Evolutionary conservation across 1,140 invertebrate genomes (phyloP), one percentile per base, ranked within the genome.

Genomic region (Drosophila sechellia): DNA sequence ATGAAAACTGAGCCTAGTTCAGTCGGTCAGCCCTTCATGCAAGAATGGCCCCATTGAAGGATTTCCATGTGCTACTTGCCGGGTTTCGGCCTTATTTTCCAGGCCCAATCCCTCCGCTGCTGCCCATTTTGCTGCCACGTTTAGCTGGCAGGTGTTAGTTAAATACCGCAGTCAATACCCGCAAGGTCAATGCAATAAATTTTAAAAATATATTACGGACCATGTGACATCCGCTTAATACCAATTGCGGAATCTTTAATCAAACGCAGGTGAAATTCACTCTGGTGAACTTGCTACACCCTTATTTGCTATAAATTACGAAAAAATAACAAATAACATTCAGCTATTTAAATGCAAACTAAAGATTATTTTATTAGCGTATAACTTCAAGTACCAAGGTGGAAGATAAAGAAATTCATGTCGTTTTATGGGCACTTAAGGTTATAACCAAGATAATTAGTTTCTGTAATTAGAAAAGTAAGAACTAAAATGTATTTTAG

Each of bases 1-100:
- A 85, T 85, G 66, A 85, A 80, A 85, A 77, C 40, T 5, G 48
- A 27, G 45, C 34, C 39, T 15, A 71, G 53, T 20, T 46, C 34
- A 48, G 53, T 22, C 31, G 17, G 39, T 20, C 60, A 65, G 49
- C 75, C 81, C 81, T 86, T 86, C 83, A 87, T 87, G 83, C 78
- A 81, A 86, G 81, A 87, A 87, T 89, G 83, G 59, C 40, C 39
- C 17, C 25, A 15, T 3, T 65, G 83, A 87, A 79, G 83, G 83
- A 86, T 68, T 35, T 34, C 50, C 13, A 50, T 31, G 56, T 42
- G 46, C 17, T 50, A 54, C 50, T 54, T 12, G 48, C 46, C 31
- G 8, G 39, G 39, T 20, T 25, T 11, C 15, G 60, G 17, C 60
- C 55, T 35, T 34, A 37, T 48, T 13, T 35, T 49, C 13, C 48